Conservation (phyloP, 2,888 invertebrate genomes). For the Agelastica alni region DNA sequence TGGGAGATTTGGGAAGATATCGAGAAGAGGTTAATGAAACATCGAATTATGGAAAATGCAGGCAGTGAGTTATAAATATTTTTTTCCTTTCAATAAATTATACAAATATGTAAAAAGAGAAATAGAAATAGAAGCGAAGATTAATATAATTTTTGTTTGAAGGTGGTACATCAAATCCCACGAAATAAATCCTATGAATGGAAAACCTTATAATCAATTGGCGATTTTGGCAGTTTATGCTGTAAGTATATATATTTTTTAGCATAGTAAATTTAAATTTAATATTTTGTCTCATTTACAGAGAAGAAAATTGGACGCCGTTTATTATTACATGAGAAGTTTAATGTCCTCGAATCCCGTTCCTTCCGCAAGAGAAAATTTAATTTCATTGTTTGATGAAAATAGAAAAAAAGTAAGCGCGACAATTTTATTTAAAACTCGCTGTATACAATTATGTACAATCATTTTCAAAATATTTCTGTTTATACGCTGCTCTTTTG, state of each 20-base stretch:
- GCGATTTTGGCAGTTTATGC: conserved; percentile 86
- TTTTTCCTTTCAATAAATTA: background rate
- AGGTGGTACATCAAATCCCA: conserved; percentile 92
- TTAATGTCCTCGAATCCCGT: conserved; percentile 93
- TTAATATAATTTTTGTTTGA: conserved; percentile 36
- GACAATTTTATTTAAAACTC: background rate
- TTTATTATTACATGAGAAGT: conserved; percentile 95
- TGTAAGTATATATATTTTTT: conserved; percentile 59
- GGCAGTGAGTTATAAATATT: conserved; percentile 61
- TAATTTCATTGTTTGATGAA: conserved; percentile 88
- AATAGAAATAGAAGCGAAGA: too few species aligned
- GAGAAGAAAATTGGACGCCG: conserved; percentile 93
- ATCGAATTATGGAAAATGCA: conserved; percentile 77
- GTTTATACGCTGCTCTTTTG: conserved; percentile 40
- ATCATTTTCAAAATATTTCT: conserved; percentile 11
- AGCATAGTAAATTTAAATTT: background rate
- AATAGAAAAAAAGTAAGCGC: conserved; percentile 80
- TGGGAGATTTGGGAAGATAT: conserved; percentile 93
- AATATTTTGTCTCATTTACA: conserved; percentile 57
- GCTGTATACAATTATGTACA: background rate
- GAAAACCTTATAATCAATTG: conserved; percentile 92
- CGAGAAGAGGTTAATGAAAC: conserved; percentile 82
- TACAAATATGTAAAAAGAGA: too few species aligned
- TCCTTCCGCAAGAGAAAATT: conserved; percentile 87
- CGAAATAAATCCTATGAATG: conserved; percentile 92